A percentile compares a stretch with the other conserved stretches of the same genome.
Evolutionary conservation across 2,113 vertebrate species (phyloP).

Genomic region (Anseranas semipalmata): DNA sequence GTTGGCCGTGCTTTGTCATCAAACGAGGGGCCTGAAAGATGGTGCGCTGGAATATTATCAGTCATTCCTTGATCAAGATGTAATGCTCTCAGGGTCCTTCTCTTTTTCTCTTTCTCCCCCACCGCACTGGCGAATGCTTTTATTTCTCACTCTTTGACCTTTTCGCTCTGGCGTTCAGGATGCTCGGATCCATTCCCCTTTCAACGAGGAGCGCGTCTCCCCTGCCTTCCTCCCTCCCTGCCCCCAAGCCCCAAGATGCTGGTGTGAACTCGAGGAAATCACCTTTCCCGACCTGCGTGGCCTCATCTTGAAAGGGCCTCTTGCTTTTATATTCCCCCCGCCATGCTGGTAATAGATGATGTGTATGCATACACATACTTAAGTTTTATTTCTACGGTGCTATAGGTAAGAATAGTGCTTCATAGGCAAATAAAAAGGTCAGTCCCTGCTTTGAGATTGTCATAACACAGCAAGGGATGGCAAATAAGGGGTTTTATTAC

Average conservation of each 20-base stretch:
- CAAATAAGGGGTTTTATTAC: slow-evolving; percentile 55
- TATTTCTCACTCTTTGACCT: slow-evolving; percentile 52
- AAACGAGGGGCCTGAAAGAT: slow-evolving; percentile 97
- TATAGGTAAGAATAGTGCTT: neutral
- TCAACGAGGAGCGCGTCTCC: neutral
- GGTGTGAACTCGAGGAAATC: neutral
- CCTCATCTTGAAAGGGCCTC: neutral
- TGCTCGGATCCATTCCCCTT: neutral
- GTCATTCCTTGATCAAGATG: slow-evolving; percentile 99
- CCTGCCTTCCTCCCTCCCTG: neutral
- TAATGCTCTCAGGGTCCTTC: slow-evolving; percentile 76
- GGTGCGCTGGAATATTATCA: slow-evolving; percentile 89
- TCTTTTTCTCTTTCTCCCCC: slow-evolving; percentile 30
- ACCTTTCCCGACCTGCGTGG: fast-evolving
- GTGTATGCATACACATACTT: neutral
- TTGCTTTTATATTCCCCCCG: neutral
- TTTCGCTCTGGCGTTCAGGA: neutral
- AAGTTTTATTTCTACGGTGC: slow-evolving; percentile 6
- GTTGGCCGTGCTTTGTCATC: slow-evolving; percentile 92
- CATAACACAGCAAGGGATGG: slow-evolving; percentile 53
- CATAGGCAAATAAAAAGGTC: slow-evolving; percentile 47
- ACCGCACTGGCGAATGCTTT: neutral
- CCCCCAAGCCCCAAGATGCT: neutral
- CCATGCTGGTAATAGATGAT: neutral
- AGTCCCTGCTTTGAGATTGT: slow-evolving; percentile 17